Evolutionary conservation across 1,140 invertebrate genomes (phyloP), one percentile per base, ranked within the genome.

Genomic region (Drosophila punjabiensis): DNA sequence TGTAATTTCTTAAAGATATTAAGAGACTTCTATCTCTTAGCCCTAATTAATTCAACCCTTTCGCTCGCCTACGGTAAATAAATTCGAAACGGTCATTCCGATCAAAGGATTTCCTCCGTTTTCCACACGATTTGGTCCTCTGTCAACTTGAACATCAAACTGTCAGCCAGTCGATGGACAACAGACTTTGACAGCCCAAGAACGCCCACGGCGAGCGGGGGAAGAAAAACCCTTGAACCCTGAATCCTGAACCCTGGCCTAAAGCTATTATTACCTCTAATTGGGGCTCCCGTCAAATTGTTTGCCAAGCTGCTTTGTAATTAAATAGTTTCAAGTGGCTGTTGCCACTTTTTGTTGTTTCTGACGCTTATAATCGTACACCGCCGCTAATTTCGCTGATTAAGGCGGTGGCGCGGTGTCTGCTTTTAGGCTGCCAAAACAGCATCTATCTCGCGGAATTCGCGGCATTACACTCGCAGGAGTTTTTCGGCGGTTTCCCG

Each of bases 261-360:
- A 47, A 37, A 70, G 67, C 70, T 76, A 60, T 76, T 63, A 89
- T 88, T 88, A 81, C 37, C 50, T 62, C 60, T 90, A 89, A 89
- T 90, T 89, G 76, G 63, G 71, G 82, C 75, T 60, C 74, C 62
- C 76, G 85, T 85, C 86, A 82, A 75, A 89, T 90, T 89, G 86
- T 85, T 89, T 89, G 82, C 70, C 69, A 58, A 66, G 69, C 62
- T 70, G 79, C 86, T 79, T 89, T 89, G 86, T 89, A 89, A 89
- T 89, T 89, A 89, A 89, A 90, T 90, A 89, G 85, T 90, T 89
- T 82, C 78, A 82, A 89, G 85, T 89, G 69, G 53, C 67, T 67
- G 41, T 65, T 62, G 74, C 62, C 74, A 76, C 76, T 43, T 88
- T 88, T 56, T 39, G 83, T 84, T 79, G 81, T 81, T 79, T 81